Percentiles rank a stretch among this genome's conserved stretches.
phyloP scores from a whole-genome alignment of 2,113 vertebrate genomes.

The Clupea harengus region DNA sequence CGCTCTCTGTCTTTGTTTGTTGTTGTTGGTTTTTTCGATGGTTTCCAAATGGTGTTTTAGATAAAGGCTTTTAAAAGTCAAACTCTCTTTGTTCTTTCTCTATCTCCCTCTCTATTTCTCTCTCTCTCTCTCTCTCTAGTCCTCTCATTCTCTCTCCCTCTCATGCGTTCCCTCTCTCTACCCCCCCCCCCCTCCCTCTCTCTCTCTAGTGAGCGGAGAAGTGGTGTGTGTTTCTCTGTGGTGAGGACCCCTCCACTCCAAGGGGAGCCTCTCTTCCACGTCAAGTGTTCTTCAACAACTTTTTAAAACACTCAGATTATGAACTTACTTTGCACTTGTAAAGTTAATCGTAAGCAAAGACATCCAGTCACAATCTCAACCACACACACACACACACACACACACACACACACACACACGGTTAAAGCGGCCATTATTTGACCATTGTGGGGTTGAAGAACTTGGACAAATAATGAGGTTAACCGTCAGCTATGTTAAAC shows the following conservation, averaged over 20 bases:
- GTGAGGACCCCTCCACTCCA: not conserved
- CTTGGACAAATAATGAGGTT: not conserved
- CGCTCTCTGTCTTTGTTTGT: no score
- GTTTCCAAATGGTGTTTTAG: no score
- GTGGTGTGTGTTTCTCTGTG: not conserved
- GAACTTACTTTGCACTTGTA: not conserved
- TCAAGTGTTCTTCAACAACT: not conserved
- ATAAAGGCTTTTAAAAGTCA: no score
- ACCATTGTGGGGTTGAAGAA: not conserved
- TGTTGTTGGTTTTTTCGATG: no score
- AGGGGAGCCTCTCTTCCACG: no score
- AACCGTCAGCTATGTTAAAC: conserved; percentile 3
- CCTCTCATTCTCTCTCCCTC: not conserved
- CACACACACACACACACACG: no score
- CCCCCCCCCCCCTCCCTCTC: not conserved
- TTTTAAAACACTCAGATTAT: not conserved
- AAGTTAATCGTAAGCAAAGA: not conserved
- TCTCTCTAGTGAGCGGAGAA: no score
- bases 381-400: not conserved
- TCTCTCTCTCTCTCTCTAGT: not conserved
- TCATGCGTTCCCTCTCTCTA: no score
- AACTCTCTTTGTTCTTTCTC: not conserved
- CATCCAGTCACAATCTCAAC: not conserved
- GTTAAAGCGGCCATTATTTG: not conserved
- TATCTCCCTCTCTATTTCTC: no score